Evolutionary conservation across 2,888 invertebrate species (phyloP).

Genomic region (Griposia aprilina): DNA sequence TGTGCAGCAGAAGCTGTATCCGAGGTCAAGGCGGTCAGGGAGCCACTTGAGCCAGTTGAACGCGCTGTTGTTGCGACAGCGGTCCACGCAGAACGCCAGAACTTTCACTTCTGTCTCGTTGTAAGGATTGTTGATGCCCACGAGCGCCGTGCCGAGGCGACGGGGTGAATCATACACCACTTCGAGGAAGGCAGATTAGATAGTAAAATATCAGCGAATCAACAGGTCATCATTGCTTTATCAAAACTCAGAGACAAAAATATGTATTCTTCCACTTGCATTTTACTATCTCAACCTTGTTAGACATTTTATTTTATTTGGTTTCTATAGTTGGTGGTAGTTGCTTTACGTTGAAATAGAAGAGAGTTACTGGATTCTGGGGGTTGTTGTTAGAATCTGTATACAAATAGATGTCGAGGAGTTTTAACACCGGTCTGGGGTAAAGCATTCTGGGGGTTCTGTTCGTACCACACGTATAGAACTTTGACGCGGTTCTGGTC

Average conservation of each 20-base stretch:
- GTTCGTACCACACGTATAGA: slow-evolving; percentile 87
- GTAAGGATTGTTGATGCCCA: slow-evolving; percentile 92
- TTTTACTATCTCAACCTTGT: neutral
- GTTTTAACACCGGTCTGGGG: slow-evolving; percentile 84
- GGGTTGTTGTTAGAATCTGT: slow-evolving; percentile 78
- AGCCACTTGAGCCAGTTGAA: slow-evolving; percentile 92
- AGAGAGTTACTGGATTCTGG: slow-evolving; percentile 84
- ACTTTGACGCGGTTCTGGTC: slow-evolving; percentile 86
- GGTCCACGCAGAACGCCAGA: slow-evolving; percentile 89
- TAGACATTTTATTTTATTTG: neutral
- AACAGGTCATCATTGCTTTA: slow-evolving; percentile 15
- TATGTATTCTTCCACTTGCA: neutral
- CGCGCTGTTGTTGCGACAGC: slow-evolving; percentile 89
- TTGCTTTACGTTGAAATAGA: slow-evolving; percentile 82
- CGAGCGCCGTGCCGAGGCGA: slow-evolving; percentile 90
- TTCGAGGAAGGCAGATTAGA: slow-evolving; percentile 69
- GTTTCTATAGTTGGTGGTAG: neutral
- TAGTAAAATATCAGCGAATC: neutral
- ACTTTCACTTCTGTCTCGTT: slow-evolving; percentile 79
- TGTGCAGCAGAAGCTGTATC: slow-evolving; percentile 92
- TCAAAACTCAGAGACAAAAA: neutral
- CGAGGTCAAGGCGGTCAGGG: slow-evolving; percentile 86
- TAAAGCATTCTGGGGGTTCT: slow-evolving; percentile 84
- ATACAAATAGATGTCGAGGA: slow-evolving; percentile 84
- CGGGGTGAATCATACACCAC: slow-evolving; percentile 89